Base-by-base conservation (phyloP, 1,140 invertebrate genomes). In the Trialeurodes vaporariorum region DNA sequence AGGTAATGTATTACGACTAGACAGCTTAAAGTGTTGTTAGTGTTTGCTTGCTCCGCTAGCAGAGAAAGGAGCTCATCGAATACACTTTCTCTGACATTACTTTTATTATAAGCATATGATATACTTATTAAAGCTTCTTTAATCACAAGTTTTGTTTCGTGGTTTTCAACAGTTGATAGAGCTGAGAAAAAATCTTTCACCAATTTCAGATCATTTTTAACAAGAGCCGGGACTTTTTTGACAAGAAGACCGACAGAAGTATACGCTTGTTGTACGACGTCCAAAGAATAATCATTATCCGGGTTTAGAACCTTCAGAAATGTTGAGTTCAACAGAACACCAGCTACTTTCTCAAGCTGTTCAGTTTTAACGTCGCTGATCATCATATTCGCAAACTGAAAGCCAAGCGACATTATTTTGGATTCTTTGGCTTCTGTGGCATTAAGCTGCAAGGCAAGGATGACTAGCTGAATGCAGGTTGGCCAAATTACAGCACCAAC, bases 1-100 rank as follows among this genome's bases (percentile, higher is more conserved):
- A 91, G 84, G 77, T 93, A 94, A 68, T 91, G 83, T 68, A 91
- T 91, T 24, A 91, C 88, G 22, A 92, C 86, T 75, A 91, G 88
- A 69, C 93, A 80, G 2, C 89, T 86, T 77, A 90, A 88, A 0
- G 84, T 78, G 70, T 89, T 85, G 70, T 89, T 85, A 25, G 83
- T 84, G 65, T 84, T 82, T 70, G 87, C 83, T 76, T 87, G 86
- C 64, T 81, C 79, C 71, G 82, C 77, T 1, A 87, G 72, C 1
- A 86, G 73, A 67, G 83, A 82, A 71, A 84, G 81, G 70, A 88
- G 62, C n/a, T 76, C 72, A 24, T 67, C 58, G 27, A 58, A 49
- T 1, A 23, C 70, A 68, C 74, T 72, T 34, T 74, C 69, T 23
- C 65, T 64, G 64, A 75, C 73, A 2, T 49, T 49, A 17, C 17